phyloP scores from a whole-genome alignment of 2,797 vertebrate genomes.

The Pogonophryne albipinna region DNA sequence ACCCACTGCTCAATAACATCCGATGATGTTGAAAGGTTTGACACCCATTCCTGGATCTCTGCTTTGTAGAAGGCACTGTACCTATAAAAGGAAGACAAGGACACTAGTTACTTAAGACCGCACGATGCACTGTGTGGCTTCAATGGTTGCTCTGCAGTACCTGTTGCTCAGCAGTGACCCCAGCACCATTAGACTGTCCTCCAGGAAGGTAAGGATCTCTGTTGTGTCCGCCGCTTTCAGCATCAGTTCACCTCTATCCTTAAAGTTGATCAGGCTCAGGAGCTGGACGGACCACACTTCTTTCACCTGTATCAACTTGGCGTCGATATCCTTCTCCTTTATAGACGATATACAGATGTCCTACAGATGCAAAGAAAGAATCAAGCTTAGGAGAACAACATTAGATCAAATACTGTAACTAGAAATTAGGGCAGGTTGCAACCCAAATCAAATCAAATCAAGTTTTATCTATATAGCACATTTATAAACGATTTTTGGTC shows the following conservation, averaged over 20 bases:
- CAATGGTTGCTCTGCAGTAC: constrained; percentile 65
- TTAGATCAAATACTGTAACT: background rate
- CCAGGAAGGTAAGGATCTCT: constrained; percentile 88
- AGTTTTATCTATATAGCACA: no score
- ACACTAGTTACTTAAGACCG: constrained; percentile 12
- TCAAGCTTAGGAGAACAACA: background rate
- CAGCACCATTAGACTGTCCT: constrained; percentile 93
- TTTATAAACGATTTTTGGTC: no score
- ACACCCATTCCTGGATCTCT: constrained; percentile 94
- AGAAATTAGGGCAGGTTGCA: constrained; percentile 3
- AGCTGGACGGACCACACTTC: constrained; percentile 88
- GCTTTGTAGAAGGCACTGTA: constrained; percentile 90
- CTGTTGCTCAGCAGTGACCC: constrained; percentile 91
- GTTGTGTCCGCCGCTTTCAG: constrained; percentile 87
- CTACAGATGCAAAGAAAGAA: constrained; percentile 67
- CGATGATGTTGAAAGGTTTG: constrained; percentile 88
- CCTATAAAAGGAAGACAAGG: constrained; percentile 72
- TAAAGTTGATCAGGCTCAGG: constrained; percentile 88
- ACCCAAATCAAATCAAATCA: no score
- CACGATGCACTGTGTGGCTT: background rate
- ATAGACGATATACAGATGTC: constrained; percentile 92
- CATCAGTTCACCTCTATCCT: constrained; percentile 92
- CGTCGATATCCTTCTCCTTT: constrained; percentile 93
- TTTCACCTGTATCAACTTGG: constrained; percentile 91
- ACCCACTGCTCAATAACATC: constrained; percentile 94